Conservation (phyloP, 2,113 vertebrate genomes). For the Psittacara wagleri region DNA sequence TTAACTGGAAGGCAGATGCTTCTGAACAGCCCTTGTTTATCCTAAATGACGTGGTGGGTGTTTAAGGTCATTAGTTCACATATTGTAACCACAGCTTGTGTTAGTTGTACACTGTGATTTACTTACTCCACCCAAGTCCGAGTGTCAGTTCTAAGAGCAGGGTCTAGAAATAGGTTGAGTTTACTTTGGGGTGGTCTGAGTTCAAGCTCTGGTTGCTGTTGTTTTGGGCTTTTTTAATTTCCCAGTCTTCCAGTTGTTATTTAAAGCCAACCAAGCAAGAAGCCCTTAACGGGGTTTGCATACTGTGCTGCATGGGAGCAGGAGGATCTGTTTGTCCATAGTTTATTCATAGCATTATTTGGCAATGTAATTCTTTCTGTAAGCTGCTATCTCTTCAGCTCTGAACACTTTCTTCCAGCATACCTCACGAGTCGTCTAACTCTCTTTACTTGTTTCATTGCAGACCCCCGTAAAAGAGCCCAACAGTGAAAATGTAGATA, state of each 20-base stretch:
- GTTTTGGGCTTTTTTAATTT: neutral
- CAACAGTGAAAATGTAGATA: constrained; percentile 99
- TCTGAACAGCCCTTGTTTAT: neutral
- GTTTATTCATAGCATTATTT: rapidly evolving
- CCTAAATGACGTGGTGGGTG: neutral
- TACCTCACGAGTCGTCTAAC: neutral
- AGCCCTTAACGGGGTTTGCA: rapidly evolving
- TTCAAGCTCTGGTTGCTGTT: neutral
- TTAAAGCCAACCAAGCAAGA: neutral
- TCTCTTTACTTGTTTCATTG: constrained; percentile 50
- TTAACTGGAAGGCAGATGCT: neutral
- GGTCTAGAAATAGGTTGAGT: neutral
- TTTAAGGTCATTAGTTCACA: neutral
- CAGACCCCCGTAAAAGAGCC: constrained; percentile 99
- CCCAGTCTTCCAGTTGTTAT: neutral
- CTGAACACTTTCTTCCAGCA: rapidly evolving
- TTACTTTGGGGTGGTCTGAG: neutral
- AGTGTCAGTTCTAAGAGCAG: rapidly evolving
- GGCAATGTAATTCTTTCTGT: rapidly evolving
- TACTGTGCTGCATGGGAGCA: neutral
- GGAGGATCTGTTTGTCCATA: neutral
- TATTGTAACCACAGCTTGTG: neutral
- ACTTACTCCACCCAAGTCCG: neutral
- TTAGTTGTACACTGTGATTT: neutral
- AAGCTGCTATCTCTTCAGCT: rapidly evolving